Percentiles rank a stretch among this genome's conserved stretches.
Conservation (phyloP, 2,888 invertebrate species). For the Balanococcus diminutus region DNA sequence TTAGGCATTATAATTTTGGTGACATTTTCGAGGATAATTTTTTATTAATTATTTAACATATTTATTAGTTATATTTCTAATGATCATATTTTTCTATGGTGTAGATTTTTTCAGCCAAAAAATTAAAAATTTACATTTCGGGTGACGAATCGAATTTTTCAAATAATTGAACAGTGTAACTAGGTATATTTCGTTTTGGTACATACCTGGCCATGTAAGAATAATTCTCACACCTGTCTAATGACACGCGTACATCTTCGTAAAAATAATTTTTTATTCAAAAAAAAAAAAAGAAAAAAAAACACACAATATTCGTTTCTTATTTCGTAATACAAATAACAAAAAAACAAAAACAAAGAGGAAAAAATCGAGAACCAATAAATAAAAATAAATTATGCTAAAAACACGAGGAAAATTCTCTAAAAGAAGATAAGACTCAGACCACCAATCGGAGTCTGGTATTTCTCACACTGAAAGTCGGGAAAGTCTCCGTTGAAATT, state of each 20-base stretch:
- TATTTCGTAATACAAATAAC: not conserved
- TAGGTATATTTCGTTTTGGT: not conserved
- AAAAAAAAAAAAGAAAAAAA: too few relatives aligned
- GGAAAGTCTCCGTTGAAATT: not conserved
- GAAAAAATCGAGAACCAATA: not conserved
- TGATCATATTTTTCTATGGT: too few relatives aligned
- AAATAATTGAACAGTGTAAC: too few relatives aligned
- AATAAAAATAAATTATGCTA: constrained; percentile 8
- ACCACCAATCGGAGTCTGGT: not conserved
- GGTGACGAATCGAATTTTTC: too few relatives aligned
- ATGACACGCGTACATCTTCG: too few relatives aligned
- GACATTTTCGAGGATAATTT: too few relatives aligned
- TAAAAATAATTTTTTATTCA: not conserved
- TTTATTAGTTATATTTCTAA: too few relatives aligned
- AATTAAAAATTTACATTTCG: too few relatives aligned
- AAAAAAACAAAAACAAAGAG: not conserved
- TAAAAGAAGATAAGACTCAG: not conserved
- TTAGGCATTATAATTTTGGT: too few relatives aligned
- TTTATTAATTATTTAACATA: too few relatives aligned
- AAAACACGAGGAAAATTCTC: not conserved
- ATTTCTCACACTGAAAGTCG: not conserved
- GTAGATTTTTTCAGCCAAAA: too few relatives aligned
- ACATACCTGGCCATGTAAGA: not conserved
- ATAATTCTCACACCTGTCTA: not conserved
- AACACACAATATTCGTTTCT: constrained; percentile 25